phyloP scores from a whole-genome alignment of 2,113 vertebrate genomes.

The Sarotherodon lohbergeri region DNA sequence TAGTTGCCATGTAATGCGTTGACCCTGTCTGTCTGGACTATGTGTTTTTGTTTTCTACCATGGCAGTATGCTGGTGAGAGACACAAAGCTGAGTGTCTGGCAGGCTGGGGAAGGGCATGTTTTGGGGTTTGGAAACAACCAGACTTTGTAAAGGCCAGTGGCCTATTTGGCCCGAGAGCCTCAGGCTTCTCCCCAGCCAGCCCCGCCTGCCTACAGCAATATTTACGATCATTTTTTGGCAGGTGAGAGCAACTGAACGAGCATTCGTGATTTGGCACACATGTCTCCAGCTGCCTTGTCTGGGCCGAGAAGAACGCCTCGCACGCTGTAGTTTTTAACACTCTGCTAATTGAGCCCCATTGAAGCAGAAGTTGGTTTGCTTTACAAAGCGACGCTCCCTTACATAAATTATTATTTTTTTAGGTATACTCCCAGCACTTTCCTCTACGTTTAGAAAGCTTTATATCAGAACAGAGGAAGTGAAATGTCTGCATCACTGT shows the following conservation, averaged over 20 bases:
- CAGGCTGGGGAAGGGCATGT: neutral
- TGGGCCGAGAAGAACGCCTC: neutral
- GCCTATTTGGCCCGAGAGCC: constrained; percentile 30
- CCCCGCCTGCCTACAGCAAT: constrained; percentile 41
- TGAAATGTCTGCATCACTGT: neutral
- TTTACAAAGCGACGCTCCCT: neutral
- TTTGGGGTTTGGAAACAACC: constrained; percentile 3
- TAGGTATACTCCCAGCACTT: neutral
- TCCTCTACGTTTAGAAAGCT: neutral
- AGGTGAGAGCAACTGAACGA: constrained; percentile 57
- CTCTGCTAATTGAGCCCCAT: constrained; percentile 43
- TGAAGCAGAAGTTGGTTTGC: constrained; percentile 14
- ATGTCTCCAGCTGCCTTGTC: constrained; percentile 19
- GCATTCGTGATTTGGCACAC: constrained; percentile 59
- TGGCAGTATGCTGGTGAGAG: neutral
- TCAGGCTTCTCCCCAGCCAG: constrained; percentile 26
- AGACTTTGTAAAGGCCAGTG: constrained; percentile 5
- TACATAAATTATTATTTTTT: neutral
- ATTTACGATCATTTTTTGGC: constrained; percentile 59
- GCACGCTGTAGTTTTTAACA: constrained; percentile 38
- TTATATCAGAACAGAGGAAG: neutral
- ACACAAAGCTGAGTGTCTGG: neutral
- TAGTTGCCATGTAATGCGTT: neutral
- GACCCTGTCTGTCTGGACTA: neutral
- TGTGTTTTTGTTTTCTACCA: neutral